phyloP scores from a whole-genome alignment of 2,797 vertebrate species.

The Rhynchonycteris naso region DNA sequence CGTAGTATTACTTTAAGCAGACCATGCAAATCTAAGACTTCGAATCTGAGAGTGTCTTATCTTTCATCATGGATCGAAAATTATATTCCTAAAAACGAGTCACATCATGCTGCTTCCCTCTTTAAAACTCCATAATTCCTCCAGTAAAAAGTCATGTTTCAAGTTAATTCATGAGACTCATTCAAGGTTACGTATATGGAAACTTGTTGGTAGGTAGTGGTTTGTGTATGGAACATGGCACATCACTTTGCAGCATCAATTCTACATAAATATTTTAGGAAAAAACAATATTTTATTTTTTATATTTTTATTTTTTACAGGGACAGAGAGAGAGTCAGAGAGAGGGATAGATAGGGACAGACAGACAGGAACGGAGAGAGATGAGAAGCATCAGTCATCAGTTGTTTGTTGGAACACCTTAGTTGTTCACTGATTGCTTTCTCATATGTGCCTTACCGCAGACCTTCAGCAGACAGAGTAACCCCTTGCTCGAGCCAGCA shows the following conservation, averaged over 20 bases:
- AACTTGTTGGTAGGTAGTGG: not conserved
- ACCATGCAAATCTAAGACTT: not conserved
- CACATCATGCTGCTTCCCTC: not conserved
- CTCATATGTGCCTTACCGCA: too few species aligned
- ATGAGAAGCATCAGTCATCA: too few species aligned
- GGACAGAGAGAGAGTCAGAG: too few species aligned
- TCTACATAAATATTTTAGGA: not conserved
- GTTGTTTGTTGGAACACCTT: too few species aligned
- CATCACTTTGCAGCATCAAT: not conserved
- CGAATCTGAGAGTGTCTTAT: not conserved
- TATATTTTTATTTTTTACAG: too few species aligned
- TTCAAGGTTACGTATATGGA: not conserved
- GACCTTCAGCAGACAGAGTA: too few species aligned
- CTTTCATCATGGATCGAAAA: not conserved
- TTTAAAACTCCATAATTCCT: not conserved
- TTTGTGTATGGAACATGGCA: not conserved
- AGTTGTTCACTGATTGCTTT: too few species aligned
- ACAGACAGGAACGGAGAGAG: too few species aligned
- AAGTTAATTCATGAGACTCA: not conserved
- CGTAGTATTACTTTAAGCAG: not conserved
- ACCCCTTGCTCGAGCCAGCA: too few species aligned
- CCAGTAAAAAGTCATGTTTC: not conserved
- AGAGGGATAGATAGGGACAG: too few species aligned
- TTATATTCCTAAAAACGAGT: constrained; percentile 23
- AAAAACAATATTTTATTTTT: not conserved